phyloP scores from a whole-genome alignment of 1,140 invertebrate genomes.

The Streblospio benedicti region DNA sequence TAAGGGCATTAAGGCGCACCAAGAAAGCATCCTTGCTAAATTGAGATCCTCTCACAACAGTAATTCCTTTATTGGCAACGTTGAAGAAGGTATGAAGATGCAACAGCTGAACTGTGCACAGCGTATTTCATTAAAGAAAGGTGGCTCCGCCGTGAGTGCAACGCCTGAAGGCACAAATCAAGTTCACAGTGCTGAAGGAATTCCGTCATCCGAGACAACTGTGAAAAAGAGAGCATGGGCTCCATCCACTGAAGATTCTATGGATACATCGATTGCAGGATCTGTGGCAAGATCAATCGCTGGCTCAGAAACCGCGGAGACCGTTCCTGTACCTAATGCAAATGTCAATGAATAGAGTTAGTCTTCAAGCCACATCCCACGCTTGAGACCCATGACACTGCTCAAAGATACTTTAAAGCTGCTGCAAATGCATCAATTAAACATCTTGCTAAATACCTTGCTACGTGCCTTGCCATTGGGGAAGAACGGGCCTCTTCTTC shows the following conservation, averaged over 20 bases:
- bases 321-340: constrained; percentile 56
- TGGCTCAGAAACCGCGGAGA: no score
- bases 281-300: no score
- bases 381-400: constrained; percentile 74
- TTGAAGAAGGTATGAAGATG: constrained; percentile 87
- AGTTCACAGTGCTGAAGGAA: no score
- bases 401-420: constrained; percentile 78
- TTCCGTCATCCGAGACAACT: not conserved
- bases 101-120: constrained; percentile 74
- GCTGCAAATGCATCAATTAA: constrained; percentile 88
- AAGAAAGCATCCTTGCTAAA: constrained; percentile 83
- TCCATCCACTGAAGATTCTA: constrained; percentile 1
- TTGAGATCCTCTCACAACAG: constrained; percentile 81
- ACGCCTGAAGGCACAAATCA: no score
- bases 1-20: constrained; percentile 90
- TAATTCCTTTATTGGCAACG: constrained; percentile 76
- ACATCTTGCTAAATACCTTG: no score
- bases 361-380: constrained; percentile 92
- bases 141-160: constrained; percentile 10
- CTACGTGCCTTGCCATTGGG: no score
- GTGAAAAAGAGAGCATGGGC: not conserved
- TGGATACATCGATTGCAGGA: no score
- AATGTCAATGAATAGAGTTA: constrained; percentile 89
- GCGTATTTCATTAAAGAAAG: no score
- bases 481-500: no score